Conservation (phyloP, 2,797 vertebrate species). For the Argyrosomus regius region DNA sequence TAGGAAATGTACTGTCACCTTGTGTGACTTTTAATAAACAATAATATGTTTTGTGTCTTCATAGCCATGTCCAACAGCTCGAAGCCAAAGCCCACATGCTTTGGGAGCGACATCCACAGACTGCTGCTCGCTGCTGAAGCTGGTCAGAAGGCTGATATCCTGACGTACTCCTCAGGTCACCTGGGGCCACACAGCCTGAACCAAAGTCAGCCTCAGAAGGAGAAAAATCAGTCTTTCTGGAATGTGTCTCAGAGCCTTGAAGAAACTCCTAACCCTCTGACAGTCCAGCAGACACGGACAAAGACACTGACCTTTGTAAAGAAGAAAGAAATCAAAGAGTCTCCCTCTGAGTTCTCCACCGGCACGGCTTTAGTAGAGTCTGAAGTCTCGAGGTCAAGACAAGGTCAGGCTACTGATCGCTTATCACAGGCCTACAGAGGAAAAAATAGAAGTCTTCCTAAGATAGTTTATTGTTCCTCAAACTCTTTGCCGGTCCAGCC, state of each 20-base stretch:
- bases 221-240: conserved; percentile 66
- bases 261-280: conserved; percentile 36
- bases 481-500: conserved; percentile 44
- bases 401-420: conserved; percentile 26
- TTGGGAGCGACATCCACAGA: conserved; percentile 48
- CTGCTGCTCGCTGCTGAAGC: conserved; percentile 79
- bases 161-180: conserved; percentile 79
- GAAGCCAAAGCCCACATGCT: conserved; percentile 35
- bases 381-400: conserved; percentile 47
- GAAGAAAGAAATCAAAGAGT: conserved; percentile 65
- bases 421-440: conserved; percentile 49
- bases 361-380: conserved; percentile 39
- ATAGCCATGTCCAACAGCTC: conserved; percentile 64
- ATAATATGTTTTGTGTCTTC: not conserved
- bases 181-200: conserved; percentile 80
- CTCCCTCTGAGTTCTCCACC: conserved; percentile 58
- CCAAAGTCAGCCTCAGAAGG: conserved; percentile 47
- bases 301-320: conserved; percentile 22
- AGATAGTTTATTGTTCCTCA: conserved; percentile 38
- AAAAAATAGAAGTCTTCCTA: conserved; percentile 27
- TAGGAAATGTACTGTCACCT: not conserved
- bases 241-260: conserved; percentile 53
- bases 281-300: conserved; percentile 27
- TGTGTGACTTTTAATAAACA: conserved; percentile 10
- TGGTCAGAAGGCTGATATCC: conserved; percentile 78